These are phyloP conservation scores for Sialia sialis DNA, from an alignment of 2,113 vertebrate genomes.

Conservation along the genomic window DNA sequence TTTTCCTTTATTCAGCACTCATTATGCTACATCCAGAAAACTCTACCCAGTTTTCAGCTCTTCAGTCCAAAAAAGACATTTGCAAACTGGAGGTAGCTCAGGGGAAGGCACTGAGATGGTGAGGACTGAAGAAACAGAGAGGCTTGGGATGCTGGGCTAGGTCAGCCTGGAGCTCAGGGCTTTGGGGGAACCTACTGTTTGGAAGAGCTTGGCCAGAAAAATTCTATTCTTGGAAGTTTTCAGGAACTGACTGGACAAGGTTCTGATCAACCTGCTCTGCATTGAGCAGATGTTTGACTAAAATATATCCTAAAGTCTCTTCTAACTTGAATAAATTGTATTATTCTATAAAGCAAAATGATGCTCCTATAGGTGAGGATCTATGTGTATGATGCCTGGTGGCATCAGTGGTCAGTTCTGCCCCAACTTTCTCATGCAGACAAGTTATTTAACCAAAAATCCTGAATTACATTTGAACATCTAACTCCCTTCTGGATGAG, in stretches of 20 bases:
- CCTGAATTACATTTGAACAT: background rate
- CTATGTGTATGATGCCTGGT: background rate
- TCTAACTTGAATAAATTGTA: background rate
- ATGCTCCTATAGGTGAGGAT: background rate
- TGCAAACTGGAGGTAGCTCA: background rate
- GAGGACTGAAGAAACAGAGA: background rate
- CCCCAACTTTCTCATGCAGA: background rate
- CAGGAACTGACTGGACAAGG: background rate
- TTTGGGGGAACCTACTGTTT: background rate
- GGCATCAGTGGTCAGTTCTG: background rate
- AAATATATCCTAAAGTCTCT: background rate
- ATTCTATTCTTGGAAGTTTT: background rate
- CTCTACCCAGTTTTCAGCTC: background rate
- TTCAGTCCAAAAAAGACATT: background rate
- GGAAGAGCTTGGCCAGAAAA: background rate
- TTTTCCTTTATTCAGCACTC: background rate
- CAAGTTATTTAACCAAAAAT: background rate
- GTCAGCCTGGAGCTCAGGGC: background rate
- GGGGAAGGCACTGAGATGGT: background rate
- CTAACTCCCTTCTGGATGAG: background rate
- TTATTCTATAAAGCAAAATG: background rate
- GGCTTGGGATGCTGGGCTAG: accelerated
- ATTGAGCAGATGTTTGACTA: background rate
- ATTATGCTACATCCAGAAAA: background rate
- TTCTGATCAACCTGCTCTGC: background rate